Percentiles rank a stretch among this genome's conserved stretches.
Conservation (phyloP, 2,888 invertebrate genomes). For the Xiphydria camelus region DNA sequence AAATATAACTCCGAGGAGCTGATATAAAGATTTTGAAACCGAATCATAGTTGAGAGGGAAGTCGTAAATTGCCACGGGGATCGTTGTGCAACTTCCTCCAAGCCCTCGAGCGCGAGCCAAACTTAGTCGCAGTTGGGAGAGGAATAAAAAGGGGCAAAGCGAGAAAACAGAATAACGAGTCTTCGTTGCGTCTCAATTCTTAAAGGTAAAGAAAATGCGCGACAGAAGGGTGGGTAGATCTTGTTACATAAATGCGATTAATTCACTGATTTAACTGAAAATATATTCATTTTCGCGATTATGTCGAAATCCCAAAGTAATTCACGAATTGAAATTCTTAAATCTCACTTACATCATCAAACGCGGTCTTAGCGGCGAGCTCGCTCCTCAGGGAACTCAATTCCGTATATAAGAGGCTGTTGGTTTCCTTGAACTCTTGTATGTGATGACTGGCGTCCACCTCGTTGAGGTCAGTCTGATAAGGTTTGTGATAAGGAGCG, state of each 20-base stretch:
- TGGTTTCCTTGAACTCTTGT: constrained; percentile 44
- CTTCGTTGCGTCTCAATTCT: too few relatives aligned
- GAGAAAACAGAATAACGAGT: too few relatives aligned
- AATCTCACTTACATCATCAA: constrained; percentile 39
- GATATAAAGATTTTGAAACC: too few relatives aligned
- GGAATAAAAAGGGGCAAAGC: neutral
- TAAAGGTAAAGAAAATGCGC: too few relatives aligned
- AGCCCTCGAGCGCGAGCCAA: neutral
- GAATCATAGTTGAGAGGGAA: constrained; percentile 5
- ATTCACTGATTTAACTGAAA: neutral
- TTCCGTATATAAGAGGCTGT: constrained; percentile 40
- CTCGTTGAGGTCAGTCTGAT: constrained; percentile 42
- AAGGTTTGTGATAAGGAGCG: constrained; percentile 41
- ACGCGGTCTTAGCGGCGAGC: constrained; percentile 28
- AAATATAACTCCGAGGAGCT: neutral
- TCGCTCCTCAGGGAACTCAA: constrained; percentile 41
- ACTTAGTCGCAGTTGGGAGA: neutral
- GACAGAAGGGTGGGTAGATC: too few relatives aligned
- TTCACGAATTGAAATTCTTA: too few relatives aligned
- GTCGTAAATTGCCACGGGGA: neutral
- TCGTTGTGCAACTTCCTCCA: neutral
- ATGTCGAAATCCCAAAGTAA: neutral
- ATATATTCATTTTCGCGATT: neutral
- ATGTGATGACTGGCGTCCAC: constrained; percentile 38
- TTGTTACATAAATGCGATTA: too few relatives aligned